Percentiles rank a stretch among this genome's conserved stretches.
phyloP scores from a whole-genome alignment of 2,797 vertebrate genomes.

The Poeciliopsis paucimaculata region DNA sequence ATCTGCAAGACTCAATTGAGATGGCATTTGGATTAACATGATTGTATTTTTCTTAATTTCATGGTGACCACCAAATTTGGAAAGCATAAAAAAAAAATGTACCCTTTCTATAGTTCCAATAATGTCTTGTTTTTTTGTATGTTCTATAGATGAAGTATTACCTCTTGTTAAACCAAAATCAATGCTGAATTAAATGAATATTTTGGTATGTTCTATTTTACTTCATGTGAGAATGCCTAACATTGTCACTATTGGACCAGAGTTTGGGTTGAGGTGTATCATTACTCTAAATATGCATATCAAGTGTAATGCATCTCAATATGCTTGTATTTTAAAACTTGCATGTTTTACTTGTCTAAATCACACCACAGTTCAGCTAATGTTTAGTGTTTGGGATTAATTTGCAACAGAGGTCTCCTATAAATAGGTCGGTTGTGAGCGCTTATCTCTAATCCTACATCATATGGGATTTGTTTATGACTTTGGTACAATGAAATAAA shows the following conservation, averaged over 20 bases:
- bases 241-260: neutral
- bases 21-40: neutral
- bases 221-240: neutral
- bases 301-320: neutral
- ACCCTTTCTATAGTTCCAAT: neutral
- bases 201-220: neutral
- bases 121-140: neutral
- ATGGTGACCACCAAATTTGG: neutral
- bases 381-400: conserved; percentile 31
- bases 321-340: neutral
- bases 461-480: conserved; percentile 20
- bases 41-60: neutral
- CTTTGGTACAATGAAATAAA: neutral
- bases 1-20: neutral
- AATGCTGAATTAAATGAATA: neutral
- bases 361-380: conserved; percentile 12
- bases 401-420: neutral
- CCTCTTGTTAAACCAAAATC: neutral
- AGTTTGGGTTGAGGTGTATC: neutral
- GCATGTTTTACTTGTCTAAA: neutral
- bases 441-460: conserved; percentile 33
- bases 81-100: neutral
- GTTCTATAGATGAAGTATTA: neutral
- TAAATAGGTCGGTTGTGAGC: conserved; percentile 45
- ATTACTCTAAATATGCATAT: neutral